These are phyloP conservation scores for Bubalus kerabau DNA, from an alignment of 2,113 vertebrate genomes.

Conservation along the genomic window DNA sequence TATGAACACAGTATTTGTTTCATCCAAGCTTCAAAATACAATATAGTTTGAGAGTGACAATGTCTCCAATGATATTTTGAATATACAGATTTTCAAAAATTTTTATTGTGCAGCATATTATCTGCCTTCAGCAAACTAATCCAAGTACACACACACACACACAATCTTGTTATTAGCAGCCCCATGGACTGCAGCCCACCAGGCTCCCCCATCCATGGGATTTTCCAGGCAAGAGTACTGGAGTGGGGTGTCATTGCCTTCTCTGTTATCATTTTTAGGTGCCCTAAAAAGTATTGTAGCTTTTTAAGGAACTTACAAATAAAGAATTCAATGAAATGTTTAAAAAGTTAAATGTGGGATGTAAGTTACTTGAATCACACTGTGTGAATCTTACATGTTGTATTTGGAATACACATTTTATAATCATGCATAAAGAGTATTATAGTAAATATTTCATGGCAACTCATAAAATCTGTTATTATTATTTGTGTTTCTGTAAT, in stretches of 20 bases:
- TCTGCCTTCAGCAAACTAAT: not conserved
- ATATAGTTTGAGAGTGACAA: not conserved
- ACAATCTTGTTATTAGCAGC: not conserved
- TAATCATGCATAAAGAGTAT: slow-evolving; percentile 44
- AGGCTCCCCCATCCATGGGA: too few relatives aligned
- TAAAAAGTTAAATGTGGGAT: slow-evolving; percentile 21
- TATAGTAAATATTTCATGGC: slow-evolving; percentile 65
- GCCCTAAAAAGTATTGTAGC: not conserved
- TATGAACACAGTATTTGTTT: slow-evolving; percentile 2
- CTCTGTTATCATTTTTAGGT: not conserved
- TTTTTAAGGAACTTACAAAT: not conserved
- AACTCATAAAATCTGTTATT: slow-evolving; percentile 60
- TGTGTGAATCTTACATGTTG: slow-evolving; percentile 42
- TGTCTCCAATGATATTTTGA: not conserved
- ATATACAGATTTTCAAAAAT: not conserved
- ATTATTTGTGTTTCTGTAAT: slow-evolving; percentile 59
- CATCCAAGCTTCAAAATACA: not conserved
- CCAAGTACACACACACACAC: not conserved
- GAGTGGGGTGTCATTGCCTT: too few relatives aligned
- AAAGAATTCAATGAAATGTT: slow-evolving; percentile 3
- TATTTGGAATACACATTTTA: slow-evolving; percentile 58
- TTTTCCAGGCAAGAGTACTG: too few relatives aligned
- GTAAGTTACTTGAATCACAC: not conserved
- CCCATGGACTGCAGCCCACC: too few relatives aligned
- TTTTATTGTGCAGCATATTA: slow-evolving; percentile 33